Evolutionary conservation across 1,140 invertebrate genomes (phyloP), one percentile per base, ranked within the genome.

Genomic region (Drosophila funebris): DNA sequence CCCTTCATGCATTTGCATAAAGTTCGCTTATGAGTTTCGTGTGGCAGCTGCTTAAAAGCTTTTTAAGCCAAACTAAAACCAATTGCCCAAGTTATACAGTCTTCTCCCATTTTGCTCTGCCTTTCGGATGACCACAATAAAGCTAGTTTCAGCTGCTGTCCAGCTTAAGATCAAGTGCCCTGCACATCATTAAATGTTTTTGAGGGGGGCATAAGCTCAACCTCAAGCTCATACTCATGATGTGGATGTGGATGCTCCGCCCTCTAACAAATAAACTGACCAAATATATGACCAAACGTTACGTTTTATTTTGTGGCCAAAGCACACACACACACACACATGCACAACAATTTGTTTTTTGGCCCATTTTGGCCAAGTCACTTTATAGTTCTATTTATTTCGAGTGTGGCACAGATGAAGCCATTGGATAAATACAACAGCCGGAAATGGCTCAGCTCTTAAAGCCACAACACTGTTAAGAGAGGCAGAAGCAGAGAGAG

Each of bases 21-120:
- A 85, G 58, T 85, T 85, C 41, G 79, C 83, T 82, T 85, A 85
- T 85, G 85, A 87, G 73, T 85, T 72, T 56, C n/a, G 50, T 46
- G 58, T 24, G n/a, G 54, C 52, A 70, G 73, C 82, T 88, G 82
- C 82, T 82, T 87, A 82, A 85, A 85, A 85, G 82, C 83, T 88
- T 85, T 84, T 50, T 71, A 56, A 76, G 60, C 70, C 64, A 58
- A 56, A 46, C 62, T 56, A 73, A 72, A 73, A 53, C 57, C 27
- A 67, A 67, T 58, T 58, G 36, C 37, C 46, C 36, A 52, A 66
- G 16, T 44, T 31, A 20, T 14, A 24, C 46, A 7, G 22, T n/a
- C n/a, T n/a, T n/a, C n/a, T n/a, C n/a, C n/a, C n/a, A n/a, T n/a
- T n/a, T n/a, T n/a, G n/a, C n/a, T 58, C 20, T 24, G 18, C 1